Evolutionary conservation across 2,888 invertebrate genomes (phyloP).

Genomic region (Eristalis intricaria): DNA sequence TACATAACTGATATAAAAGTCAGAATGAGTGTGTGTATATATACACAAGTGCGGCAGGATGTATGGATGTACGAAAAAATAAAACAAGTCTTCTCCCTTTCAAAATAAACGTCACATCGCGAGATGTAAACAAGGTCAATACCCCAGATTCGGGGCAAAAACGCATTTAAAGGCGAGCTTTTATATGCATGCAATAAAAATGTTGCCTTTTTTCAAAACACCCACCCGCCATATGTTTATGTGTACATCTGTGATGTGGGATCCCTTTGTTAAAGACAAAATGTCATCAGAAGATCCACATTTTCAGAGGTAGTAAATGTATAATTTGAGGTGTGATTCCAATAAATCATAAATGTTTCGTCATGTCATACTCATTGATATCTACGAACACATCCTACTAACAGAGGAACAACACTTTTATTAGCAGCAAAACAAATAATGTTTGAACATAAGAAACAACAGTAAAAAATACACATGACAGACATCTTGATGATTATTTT

Average conservation of each 20-base stretch:
- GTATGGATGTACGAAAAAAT: neutral
- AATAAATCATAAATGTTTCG: neutral
- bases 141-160: conserved; percentile 48
- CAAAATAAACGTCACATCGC: conserved; percentile 51
- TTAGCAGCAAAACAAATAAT: neutral
- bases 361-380: neutral
- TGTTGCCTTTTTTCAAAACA: neutral
- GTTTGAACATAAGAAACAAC: neutral
- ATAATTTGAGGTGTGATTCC: neutral
- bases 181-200: neutral
- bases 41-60: conserved; percentile 8
- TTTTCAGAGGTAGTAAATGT: neutral
- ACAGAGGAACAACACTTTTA: neutral
- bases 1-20: neutral
- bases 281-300: neutral
- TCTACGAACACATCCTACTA: neutral
- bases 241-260: no score
- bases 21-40: neutral
- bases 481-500: neutral
- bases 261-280: no score
- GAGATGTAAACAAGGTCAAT: conserved; percentile 64
- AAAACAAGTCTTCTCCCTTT: conserved; percentile 53
- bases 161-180: conserved; percentile 19
- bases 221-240: neutral
- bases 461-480: neutral